phyloP scores from a whole-genome alignment of 2,113 vertebrate species.

The Ptilonorhynchus violaceus region DNA sequence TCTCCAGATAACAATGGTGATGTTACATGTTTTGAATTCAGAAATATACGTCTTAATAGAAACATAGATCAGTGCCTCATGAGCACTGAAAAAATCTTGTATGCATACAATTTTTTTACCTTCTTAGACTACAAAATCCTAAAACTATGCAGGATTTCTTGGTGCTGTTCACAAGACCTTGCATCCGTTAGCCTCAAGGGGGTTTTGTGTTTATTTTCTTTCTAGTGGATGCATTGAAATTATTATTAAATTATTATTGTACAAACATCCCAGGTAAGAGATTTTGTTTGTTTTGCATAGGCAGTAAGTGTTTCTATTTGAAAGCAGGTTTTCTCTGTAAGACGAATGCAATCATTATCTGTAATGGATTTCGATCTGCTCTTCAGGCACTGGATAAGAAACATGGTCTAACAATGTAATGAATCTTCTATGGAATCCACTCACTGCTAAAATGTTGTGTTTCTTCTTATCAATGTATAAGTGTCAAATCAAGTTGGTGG shows the following conservation, averaged over 20 bases:
- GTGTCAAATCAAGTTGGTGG: not conserved
- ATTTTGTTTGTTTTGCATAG: not conserved
- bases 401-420: not conserved
- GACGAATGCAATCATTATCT: not conserved
- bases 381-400: not conserved
- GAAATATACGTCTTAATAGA: not conserved
- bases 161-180: not conserved
- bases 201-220: not conserved
- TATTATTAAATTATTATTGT: not conserved
- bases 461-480: not conserved
- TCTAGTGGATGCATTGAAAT: not conserved
- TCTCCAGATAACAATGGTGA: not conserved
- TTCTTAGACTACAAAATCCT: not conserved
- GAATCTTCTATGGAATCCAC: not conserved
- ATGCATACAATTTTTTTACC: not conserved
- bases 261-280: not conserved
- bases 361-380: not conserved
- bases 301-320: not conserved
- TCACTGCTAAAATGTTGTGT: not conserved
- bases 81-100: not conserved
- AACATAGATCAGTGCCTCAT: not conserved
- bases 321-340: not conserved
- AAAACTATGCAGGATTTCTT: not conserved
- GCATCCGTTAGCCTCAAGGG: not conserved
- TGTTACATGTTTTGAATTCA: not conserved